Evolutionary conservation across 37 sponge, comb jelly and placozoan species (phyloP).

Genomic region (Cladorhizidae sp.): DNA sequence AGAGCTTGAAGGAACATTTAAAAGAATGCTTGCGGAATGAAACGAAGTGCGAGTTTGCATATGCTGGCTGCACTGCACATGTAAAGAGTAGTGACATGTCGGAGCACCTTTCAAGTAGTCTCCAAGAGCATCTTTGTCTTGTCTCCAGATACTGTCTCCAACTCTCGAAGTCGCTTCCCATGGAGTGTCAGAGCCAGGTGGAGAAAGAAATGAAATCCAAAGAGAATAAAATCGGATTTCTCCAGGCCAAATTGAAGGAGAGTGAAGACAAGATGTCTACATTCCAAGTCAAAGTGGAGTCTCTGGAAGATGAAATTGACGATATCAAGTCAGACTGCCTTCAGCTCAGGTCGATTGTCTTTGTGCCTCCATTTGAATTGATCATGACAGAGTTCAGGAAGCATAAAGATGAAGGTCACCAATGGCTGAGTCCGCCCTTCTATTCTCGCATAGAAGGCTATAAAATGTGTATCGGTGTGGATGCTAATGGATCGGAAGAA

Average conservation of each 20-base stretch:
- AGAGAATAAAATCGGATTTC: neutral
- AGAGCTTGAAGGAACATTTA: neutral
- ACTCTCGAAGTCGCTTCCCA: neutral
- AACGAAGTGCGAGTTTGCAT: slow-evolving; percentile 30
- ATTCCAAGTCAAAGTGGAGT: slow-evolving; percentile 3
- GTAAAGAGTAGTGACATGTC: neutral
- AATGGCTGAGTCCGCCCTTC: slow-evolving; percentile 35
- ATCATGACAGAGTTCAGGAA: slow-evolving; percentile 26
- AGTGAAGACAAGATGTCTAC: slow-evolving; percentile 2
- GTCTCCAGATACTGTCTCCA: slow-evolving; percentile 7
- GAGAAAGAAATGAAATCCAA: neutral
- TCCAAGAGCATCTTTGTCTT: slow-evolving; percentile 5
- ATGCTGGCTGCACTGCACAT: slow-evolving; percentile 33
- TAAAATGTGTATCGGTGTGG: slow-evolving; percentile 40
- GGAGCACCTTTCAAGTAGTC: neutral
- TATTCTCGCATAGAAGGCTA: slow-evolving; percentile 36
- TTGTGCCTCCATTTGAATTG: slow-evolving; percentile 34
- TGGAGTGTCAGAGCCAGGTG: neutral
- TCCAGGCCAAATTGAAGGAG: slow-evolving; percentile 8
- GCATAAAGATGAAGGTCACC: slow-evolving; percentile 6
- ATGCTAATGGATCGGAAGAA: slow-evolving; percentile 30
- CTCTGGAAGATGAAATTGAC: slow-evolving; percentile 14
- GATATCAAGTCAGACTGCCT: slow-evolving; percentile 4
- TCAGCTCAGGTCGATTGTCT: neutral
- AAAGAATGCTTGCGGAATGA: neutral